Percentiles rank a stretch among this genome's conserved stretches.
Evolutionary conservation across 2,113 vertebrate genomes (phyloP).

Genomic region (Myrmophylax atrothorax): DNA sequence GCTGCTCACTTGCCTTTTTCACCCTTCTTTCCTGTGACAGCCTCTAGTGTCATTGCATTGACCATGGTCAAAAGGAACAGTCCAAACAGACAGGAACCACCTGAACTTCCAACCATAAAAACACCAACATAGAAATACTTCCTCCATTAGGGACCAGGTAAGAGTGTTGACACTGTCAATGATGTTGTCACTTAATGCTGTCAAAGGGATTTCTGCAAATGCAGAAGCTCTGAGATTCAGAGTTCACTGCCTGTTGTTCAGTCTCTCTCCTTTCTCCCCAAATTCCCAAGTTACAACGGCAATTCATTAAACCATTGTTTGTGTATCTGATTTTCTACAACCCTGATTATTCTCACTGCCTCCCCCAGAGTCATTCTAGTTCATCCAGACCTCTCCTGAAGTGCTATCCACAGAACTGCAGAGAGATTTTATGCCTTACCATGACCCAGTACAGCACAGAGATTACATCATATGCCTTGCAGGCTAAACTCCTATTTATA

Average conservation of each 20-base stretch:
- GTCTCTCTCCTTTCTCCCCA: not conserved
- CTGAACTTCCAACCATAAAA: not conserved
- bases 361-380: not conserved
- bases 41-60: not conserved
- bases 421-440: not conserved
- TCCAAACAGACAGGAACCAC: not conserved
- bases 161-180: not conserved
- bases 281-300: not conserved
- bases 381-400: not conserved
- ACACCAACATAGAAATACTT: not conserved
- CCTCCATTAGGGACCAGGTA: not conserved
- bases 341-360: not conserved
- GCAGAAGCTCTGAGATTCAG: not conserved
- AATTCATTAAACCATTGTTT: not conserved
- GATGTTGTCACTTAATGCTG: not conserved
- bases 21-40: not conserved
- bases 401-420: not conserved
- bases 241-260: not conserved
- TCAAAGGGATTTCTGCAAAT: not conserved
- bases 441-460: not conserved
- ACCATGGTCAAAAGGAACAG: not conserved
- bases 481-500: constrained; percentile 61
- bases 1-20: not conserved
- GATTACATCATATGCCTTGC: constrained; percentile 54
- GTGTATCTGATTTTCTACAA: not conserved